Conservation (phyloP, 2,888 invertebrate genomes). For the Epinotia bilunana region DNA sequence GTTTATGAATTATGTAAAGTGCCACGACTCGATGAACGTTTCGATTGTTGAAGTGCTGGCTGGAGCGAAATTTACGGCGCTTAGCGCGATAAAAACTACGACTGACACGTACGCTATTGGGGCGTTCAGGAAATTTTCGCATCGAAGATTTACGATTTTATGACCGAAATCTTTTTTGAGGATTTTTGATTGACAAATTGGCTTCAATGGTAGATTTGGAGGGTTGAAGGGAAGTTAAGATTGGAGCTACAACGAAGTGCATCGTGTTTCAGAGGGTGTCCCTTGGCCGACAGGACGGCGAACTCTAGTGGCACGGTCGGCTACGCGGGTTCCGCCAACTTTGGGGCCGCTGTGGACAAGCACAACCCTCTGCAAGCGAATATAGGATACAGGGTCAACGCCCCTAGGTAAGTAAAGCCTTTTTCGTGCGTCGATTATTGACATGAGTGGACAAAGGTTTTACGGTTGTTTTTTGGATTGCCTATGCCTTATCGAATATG, state of each 20-base stretch:
- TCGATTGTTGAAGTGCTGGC: constrained; percentile 71
- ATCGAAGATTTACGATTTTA: constrained; percentile 50
- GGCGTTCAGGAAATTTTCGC: constrained; percentile 48
- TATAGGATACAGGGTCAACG: constrained; percentile 85
- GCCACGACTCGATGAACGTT: constrained; percentile 67
- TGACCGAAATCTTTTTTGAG: neutral
- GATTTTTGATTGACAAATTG: neutral
- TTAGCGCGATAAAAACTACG: constrained; percentile 64
- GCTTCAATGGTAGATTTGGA: neutral
- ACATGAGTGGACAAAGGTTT: constrained; percentile 13
- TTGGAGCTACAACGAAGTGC: constrained; percentile 66
- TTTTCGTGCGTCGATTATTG: constrained; percentile 34
- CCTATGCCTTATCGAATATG: neutral
- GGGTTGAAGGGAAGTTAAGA: constrained; percentile 28
- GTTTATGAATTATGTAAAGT: constrained; percentile 45
- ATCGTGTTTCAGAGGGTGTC: constrained; percentile 85
- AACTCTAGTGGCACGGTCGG: constrained; percentile 87
- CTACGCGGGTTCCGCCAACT: constrained; percentile 79
- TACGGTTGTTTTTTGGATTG: neutral
- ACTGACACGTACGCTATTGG: constrained; percentile 60
- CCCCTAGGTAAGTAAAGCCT: constrained; percentile 85
- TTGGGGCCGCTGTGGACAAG: constrained; percentile 81
- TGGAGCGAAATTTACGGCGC: constrained; percentile 68
- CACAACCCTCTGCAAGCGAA: constrained; percentile 80
- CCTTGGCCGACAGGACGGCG: constrained; percentile 89